Conservation (phyloP, 2,888 invertebrate genomes). For the Pachliopta kotzebuea region DNA sequence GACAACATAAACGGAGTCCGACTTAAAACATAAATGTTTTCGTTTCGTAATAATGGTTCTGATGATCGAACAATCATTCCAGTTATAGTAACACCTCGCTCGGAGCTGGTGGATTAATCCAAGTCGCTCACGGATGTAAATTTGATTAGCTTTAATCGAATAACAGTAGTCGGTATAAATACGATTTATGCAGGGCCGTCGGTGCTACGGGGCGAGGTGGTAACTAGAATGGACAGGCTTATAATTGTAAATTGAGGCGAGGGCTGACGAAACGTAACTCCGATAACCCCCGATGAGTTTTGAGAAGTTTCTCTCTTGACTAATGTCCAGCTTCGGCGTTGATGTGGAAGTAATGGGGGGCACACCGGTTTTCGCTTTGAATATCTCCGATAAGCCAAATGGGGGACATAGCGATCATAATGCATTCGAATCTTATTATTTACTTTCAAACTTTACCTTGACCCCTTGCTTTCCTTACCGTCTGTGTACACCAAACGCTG, state of each 20-base stretch:
- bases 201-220: constrained; percentile 20
- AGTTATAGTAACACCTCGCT: constrained; percentile 11
- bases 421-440: constrained; percentile 18
- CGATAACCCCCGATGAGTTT: constrained; percentile 29
- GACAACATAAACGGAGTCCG: constrained; percentile 3
- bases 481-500: no score
- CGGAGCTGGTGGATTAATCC: constrained; percentile 35
- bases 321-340: constrained; percentile 18
- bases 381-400: constrained; percentile 21
- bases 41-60: constrained; percentile 18
- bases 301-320: constrained; percentile 27
- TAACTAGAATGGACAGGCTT: constrained; percentile 32
- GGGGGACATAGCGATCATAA: constrained; percentile 12
- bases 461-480: constrained; percentile 4
- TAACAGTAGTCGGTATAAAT: constrained; percentile 35
- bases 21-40: constrained; percentile 9
- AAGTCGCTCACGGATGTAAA: constrained; percentile 35
- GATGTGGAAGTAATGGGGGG: constrained; percentile 21
- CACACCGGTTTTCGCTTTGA: constrained; percentile 25
- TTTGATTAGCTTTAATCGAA: constrained; percentile 38
- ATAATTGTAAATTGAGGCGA: constrained; percentile 32
- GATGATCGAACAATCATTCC: constrained; percentile 23
- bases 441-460: constrained; percentile 1
- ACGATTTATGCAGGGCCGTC: constrained; percentile 23
- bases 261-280: constrained; percentile 22